Conservation (phyloP, 1,140 invertebrate genomes). For the Hylaeus anthracinus region DNA sequence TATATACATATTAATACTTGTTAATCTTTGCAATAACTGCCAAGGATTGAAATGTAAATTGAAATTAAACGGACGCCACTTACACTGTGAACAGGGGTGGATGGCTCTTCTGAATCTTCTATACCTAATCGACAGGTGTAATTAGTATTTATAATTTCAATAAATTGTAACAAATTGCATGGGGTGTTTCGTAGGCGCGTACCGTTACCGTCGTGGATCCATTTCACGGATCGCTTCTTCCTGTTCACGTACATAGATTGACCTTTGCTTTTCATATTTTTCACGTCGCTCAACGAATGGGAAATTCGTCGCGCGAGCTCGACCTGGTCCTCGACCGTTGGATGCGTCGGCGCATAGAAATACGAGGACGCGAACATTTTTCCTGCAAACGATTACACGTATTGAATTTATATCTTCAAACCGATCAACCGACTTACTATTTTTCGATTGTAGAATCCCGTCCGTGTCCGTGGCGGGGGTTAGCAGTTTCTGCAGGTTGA, state of each 20-base stretch:
- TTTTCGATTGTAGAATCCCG: slow-evolving; percentile 85
- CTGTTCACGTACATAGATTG: slow-evolving; percentile 97
- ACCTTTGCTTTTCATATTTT: slow-evolving; percentile 94
- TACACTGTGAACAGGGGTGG: slow-evolving; percentile 71
- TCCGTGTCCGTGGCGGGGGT: slow-evolving; percentile 90
- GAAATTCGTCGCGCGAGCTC: slow-evolving; percentile 94
- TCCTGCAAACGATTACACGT: slow-evolving; percentile 81
- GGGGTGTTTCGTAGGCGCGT: slow-evolving; percentile 47
- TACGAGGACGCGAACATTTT: slow-evolving; percentile 96
- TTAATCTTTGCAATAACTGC: too few relatives aligned
- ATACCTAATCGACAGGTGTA: slow-evolving; percentile 59
- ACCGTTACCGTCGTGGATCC: slow-evolving; percentile 94
- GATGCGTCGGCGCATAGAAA: slow-evolving; percentile 95
- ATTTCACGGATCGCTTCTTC: slow-evolving; percentile 95
- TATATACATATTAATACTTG: too few relatives aligned
- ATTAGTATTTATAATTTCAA: background rate
- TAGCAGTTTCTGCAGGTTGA: slow-evolving; percentile 92
- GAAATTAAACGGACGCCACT: slow-evolving; percentile 17
- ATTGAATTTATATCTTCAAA: background rate
- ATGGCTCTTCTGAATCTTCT: slow-evolving; percentile 73
- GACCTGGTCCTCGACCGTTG: slow-evolving; percentile 97
- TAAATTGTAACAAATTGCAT: background rate
- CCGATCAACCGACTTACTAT: slow-evolving; percentile 79
- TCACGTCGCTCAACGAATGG: slow-evolving; percentile 94
- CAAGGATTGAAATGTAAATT: background rate